A percentile compares a stretch with the other conserved stretches of the same genome.
phyloP scores from a whole-genome alignment of 1,140 invertebrate species.

The Triops longicaudatus region DNA sequence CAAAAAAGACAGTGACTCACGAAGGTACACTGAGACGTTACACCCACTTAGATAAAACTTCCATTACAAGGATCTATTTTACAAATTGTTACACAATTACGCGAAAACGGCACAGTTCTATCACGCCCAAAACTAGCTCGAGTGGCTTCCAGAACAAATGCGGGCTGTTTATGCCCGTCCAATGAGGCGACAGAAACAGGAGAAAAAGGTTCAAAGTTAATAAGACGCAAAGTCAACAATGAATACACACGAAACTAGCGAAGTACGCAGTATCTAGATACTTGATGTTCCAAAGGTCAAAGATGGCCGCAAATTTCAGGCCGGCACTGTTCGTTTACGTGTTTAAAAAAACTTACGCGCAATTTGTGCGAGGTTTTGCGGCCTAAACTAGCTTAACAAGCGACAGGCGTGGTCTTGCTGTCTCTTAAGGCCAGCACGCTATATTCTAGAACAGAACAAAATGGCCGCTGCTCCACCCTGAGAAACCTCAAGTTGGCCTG shows the following conservation, averaged over 20 bases:
- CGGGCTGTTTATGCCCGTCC: not conserved
- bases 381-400: not conserved
- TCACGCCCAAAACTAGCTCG: not conserved
- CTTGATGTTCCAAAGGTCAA: not conserved
- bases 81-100: not conserved
- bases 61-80: not conserved
- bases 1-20: not conserved
- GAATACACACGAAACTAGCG: not conserved
- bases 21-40: not conserved
- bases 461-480: slow-evolving; percentile 13
- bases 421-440: not conserved
- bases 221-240: not conserved
- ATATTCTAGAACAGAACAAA: slow-evolving; percentile 15
- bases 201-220: not conserved
- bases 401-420: not conserved
- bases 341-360: not conserved
- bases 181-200: not conserved
- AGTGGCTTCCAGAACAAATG: not conserved
- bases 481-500: not conserved
- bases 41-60: not conserved
- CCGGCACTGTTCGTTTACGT: not conserved
- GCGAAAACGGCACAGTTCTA: not conserved
- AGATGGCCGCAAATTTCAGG: not conserved
- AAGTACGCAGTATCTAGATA: not conserved
- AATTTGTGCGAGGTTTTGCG: not conserved